Percentiles rank a stretch among this genome's conserved stretches.
Conservation (phyloP, 2,888 invertebrate species). For the Merodon equestris region DNA sequence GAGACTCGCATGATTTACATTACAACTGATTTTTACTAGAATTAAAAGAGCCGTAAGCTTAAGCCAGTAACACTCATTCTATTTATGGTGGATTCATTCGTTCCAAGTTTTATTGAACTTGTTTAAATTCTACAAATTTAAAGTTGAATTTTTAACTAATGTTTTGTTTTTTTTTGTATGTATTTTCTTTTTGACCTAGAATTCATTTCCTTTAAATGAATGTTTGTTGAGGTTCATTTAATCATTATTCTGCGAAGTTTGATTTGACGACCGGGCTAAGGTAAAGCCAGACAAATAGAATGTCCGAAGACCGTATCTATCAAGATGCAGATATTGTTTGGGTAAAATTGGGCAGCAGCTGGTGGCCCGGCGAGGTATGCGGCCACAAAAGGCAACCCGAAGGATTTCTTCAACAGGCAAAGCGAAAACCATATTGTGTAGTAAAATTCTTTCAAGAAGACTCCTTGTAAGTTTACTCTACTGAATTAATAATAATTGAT, state of each 20-base stretch:
- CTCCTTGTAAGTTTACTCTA: constrained; percentile 83
- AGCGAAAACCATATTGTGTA: constrained; percentile 87
- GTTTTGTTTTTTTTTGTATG: constrained; percentile 19
- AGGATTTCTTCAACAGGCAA: constrained; percentile 81
- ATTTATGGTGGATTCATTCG: too few species aligned
- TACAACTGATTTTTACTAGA: too few species aligned
- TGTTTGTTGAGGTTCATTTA: constrained; percentile 20
- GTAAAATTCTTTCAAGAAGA: constrained; percentile 93
- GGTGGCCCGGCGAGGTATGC: constrained; percentile 93
- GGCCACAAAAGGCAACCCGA: constrained; percentile 84
- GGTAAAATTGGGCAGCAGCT: constrained; percentile 89
- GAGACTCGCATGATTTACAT: too few species aligned
- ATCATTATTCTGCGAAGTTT: constrained; percentile 6
- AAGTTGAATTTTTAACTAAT: neutral
- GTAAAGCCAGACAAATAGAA: constrained; percentile 9
- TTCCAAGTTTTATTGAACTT: neutral
- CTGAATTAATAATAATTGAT: neutral
- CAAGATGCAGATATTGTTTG: constrained; percentile 89
- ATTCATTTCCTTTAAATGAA: constrained; percentile 33
- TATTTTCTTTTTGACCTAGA: constrained; percentile 23
- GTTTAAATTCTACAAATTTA: neutral
- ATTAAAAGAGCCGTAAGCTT: too few species aligned
- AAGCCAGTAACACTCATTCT: too few species aligned
- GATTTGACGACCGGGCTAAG: constrained; percentile 2
- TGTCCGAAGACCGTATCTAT: constrained; percentile 71